Base-by-base conservation (phyloP, 2,888 invertebrate species). In the Agriopis aurantiaria region DNA sequence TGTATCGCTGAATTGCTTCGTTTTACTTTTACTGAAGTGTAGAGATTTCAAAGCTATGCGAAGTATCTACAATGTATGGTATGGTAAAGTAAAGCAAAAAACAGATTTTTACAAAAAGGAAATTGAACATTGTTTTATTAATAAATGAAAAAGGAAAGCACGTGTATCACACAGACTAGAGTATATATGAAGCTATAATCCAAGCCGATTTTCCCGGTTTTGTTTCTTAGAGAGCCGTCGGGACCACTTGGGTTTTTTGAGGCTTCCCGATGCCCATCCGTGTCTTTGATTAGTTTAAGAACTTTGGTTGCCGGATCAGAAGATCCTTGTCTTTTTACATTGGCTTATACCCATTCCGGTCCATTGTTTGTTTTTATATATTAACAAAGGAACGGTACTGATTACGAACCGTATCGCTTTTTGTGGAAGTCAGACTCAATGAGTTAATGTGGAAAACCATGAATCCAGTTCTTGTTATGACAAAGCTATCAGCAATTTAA, bases 1-100 rank as follows among this genome's bases (percentile, higher is more conserved):
- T 74, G 76, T 75, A 73, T 71, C 79, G 84, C 80, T 80, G 79
- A 82, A 74, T 80, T 71, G 71, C 17, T 58, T 23, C 58, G 46
- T 46, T 58, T 56, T 33, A 46, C n/a, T 33, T 33, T 33, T 33
- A 33, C 46, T 46, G 46, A 8, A 46, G 46, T 5, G 17, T n/a
- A 12, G 45, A 43, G 43, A 43, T 14, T 43, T 17, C 46, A 14
- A 43, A 23, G 58, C 46, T 45, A 9, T 8, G 33, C 9, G 3
- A 43, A 17, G 12, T 11, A 5, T 10, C 0, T 12, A 12, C 5
- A 46, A 46, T 46, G 11, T 12, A 10, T 46, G 10, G 10, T 46
- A 12, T 46, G 5, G 11, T 46, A 5, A 12, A 12, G 3, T 46
- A 12, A 12, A n/a, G n/a, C n/a, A n/a, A 48, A n/a, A 48, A n/a